Evolutionary conservation across 2,797 vertebrate genomes (phyloP).

Genomic region (Mormyrops boulengeri): DNA sequence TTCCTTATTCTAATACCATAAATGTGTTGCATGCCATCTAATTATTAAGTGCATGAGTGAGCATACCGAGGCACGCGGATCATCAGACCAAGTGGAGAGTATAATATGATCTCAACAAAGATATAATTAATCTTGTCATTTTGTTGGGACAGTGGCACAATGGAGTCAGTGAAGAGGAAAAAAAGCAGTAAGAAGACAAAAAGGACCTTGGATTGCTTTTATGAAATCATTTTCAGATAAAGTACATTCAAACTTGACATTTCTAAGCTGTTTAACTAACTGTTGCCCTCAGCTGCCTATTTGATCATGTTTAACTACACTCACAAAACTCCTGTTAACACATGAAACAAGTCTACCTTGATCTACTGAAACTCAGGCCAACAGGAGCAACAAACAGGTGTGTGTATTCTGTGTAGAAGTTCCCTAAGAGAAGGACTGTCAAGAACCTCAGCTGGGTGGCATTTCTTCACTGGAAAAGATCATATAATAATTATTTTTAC

Average conservation of each 20-base stretch:
- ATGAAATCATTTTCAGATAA: not conserved
- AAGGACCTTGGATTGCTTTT: not conserved
- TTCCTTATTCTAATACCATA: not conserved
- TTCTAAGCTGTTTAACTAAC: not conserved
- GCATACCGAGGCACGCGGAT: not conserved
- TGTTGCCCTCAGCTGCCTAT: not conserved
- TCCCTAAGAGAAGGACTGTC: not conserved
- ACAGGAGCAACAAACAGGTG: not conserved
- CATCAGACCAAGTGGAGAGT: not conserved
- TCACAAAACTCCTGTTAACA: constrained; percentile 8
- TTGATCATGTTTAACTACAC: not conserved
- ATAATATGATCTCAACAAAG: not conserved
- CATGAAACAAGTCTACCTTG: constrained; percentile 16
- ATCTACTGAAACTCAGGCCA: not conserved
- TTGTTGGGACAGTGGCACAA: not conserved
- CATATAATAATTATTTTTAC: not conserved
- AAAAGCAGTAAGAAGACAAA: not conserved
- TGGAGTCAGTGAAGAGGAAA: not conserved
- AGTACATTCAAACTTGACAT: not conserved
- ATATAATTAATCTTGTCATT: not conserved
- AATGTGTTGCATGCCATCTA: not conserved
- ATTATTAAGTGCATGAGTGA: not conserved
- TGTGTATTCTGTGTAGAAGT: not conserved
- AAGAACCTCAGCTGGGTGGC: not conserved
- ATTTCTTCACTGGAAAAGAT: not conserved